Base-by-base conservation (phyloP, 2,888 invertebrate genomes). In the Brenthis ino region DNA sequence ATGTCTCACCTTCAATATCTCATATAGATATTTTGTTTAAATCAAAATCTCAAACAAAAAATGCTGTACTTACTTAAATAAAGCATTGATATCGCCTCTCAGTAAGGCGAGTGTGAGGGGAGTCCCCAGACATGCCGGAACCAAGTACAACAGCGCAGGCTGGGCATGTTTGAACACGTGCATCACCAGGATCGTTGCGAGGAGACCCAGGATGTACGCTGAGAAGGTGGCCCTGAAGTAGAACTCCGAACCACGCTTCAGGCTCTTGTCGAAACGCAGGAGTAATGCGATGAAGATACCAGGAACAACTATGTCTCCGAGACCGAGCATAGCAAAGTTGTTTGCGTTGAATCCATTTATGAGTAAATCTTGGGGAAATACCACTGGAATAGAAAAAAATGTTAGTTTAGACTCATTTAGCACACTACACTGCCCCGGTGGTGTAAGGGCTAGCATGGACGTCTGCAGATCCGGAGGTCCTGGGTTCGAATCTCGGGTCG, bases 281-380 rank as follows among this genome's bases (percentile, higher is more conserved):
- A 99, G 93, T 33, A 99, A 94, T 0, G 99, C 99, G 64, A 99
- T 99, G 89, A 99, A 99, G 83, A 99, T 99, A 75, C 99, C 99
- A 5, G 99, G 99, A 76, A 99, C 98, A 48, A 99, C 99, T 80
- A 99, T 99, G 87, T 99, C 99, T 4, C 99, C 99, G 13, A 99
- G 95, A 0, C 99, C 99, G 65, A 99, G 93, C 99, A 99, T 99
- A 14, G 99, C 99, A 92, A 99, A 99, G 93, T 99, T 99, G 77
- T 95, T 96, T 1, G 97, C 98, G 76, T 94, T 94, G 67, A 99
- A 87, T 0, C 99, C 99, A 82, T 98, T 97, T 79, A 98, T 96
- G 51, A 99, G 93, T 67, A 99, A 92, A 89, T 99, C 99, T 94
- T 99, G 99, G 1, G 99, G 99, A 87, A 99, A 99, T 66, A 99